Evolutionary conservation across 2,797 vertebrate species (phyloP), one percentile per base, ranked within the genome.

Genomic region (Champsocephalus esox): DNA sequence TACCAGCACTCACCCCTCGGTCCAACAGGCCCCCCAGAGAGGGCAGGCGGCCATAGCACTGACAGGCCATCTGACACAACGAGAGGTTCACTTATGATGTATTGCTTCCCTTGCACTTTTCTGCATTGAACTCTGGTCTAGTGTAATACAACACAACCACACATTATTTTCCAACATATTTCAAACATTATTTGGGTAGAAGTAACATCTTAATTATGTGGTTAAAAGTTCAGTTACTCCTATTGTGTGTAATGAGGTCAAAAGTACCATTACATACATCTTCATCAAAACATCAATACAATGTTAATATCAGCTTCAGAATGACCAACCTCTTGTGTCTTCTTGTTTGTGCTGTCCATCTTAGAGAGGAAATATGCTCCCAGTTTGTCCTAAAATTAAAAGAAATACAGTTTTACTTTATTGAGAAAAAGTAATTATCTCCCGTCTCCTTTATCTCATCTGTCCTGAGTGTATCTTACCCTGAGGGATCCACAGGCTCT

Each of bases 401-500:
- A 32, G 56, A 48, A n/a, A 41, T 3, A 61, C 4, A 19, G 24
- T 3, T 48, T 28, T 13, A 41, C 1, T 13, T n/a, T 24, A 6
- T 11, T 16, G 34, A 38, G 34, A 24, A 56, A 9, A 1, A 45
- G 60, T 62, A 3, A 3, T 9, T 1, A 21, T 38, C 34, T 38
- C 34, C 34, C 8, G 34, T 38, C 44, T 44, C 12, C 51, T 9
- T 28, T 7, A 11, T 58, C 12, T 52, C 13, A 4, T 32, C 0
- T 50, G 12, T 45, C 38, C 4, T 14, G 5, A 32, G 14, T 12
- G 32, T 2, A 1, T 52, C 82, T 92, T 73, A 95, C 97, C 94
- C 95, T 93, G 57, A 98, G 92, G 55, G 96, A 97, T 24, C 97
- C 97, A 73, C 97, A 98, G 21, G 97, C 97, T 70, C 96, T 87